Percentiles rank a stretch among this genome's conserved stretches.
phyloP scores from a whole-genome alignment of 2,797 vertebrate species.

The Catharus ustulatus region DNA sequence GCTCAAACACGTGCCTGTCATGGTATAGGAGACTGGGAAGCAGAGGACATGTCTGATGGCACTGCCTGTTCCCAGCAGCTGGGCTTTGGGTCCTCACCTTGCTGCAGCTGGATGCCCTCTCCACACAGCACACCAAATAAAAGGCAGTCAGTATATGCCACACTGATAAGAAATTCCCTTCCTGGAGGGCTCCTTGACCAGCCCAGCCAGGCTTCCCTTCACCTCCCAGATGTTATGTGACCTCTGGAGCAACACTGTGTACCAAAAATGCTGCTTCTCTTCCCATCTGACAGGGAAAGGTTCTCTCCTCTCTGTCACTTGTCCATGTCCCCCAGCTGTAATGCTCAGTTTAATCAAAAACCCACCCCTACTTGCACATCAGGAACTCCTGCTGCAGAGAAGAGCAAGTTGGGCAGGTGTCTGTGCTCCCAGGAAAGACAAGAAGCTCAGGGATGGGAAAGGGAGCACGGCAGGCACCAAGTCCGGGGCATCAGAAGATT shows the following conservation, averaged over 20 bases:
- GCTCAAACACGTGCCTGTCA: fast-evolving
- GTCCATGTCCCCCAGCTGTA: neutral
- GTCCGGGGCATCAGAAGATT: fast-evolving
- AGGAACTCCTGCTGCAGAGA: neutral
- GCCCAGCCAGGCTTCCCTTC: neutral
- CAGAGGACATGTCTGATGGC: neutral
- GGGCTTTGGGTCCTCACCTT: neutral
- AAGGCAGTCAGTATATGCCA: fast-evolving
- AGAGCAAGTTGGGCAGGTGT: neutral
- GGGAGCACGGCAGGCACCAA: fast-evolving
- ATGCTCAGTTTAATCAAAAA: neutral
- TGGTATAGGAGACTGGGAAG: neutral
- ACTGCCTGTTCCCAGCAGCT: fast-evolving
- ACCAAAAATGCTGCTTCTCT: neutral
- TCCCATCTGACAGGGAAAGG: neutral
- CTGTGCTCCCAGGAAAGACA: neutral
- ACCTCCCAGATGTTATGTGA: neutral
- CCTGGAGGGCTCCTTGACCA: neutral
- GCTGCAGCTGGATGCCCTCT: fast-evolving
- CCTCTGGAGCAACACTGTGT: neutral
- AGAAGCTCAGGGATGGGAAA: neutral
- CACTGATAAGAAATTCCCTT: neutral
- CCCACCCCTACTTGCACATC: neutral
- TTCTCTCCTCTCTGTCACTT: neutral
- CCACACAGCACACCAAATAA: neutral